These are phyloP conservation scores for Spatulosminthurus flaviceps DNA, from an alignment of 2,888 invertebrate species.

Conservation along the genomic window DNA sequence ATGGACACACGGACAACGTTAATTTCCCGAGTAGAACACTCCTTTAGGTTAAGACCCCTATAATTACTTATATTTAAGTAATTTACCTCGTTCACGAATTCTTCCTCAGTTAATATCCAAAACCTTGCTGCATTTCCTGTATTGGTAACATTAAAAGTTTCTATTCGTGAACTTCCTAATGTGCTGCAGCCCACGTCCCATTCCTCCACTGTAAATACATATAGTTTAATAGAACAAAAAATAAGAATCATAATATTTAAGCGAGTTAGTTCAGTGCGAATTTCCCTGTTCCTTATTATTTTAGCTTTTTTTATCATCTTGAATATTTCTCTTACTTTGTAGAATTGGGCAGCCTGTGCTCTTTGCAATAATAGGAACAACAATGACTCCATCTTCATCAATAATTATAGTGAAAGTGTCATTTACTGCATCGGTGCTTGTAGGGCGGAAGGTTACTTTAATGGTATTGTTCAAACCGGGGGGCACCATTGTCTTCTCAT, in stretches of 20 bases:
- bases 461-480: conserved; percentile 49
- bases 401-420: conserved; percentile 52
- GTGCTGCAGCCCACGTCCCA: conserved; percentile 57
- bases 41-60: no score
- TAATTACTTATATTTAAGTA: no score
- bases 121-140: conserved; percentile 55
- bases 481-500: conserved; percentile 39
- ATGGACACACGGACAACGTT: no score
- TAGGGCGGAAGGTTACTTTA: conserved; percentile 43
- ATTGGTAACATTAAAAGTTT: conserved; percentile 54
- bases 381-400: conserved; percentile 53
- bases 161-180: conserved; percentile 39
- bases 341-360: conserved; percentile 43
- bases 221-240: conserved; percentile 12
- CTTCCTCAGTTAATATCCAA: conserved; percentile 58
- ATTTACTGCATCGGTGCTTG: conserved; percentile 43
- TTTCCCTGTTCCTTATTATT: no score
- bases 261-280: no score
- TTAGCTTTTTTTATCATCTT: no score
- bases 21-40: no score
- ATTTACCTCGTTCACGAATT: conserved; percentile 56
- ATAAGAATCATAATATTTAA: no score
- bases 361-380: conserved; percentile 53
- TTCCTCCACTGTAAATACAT: conserved; percentile 54
- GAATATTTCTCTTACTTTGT: conserved; percentile 52